These are phyloP conservation scores for Caenorhabditis sp. DNA, from an alignment of 2,888 invertebrate species.

Conservation along the genomic window DNA sequence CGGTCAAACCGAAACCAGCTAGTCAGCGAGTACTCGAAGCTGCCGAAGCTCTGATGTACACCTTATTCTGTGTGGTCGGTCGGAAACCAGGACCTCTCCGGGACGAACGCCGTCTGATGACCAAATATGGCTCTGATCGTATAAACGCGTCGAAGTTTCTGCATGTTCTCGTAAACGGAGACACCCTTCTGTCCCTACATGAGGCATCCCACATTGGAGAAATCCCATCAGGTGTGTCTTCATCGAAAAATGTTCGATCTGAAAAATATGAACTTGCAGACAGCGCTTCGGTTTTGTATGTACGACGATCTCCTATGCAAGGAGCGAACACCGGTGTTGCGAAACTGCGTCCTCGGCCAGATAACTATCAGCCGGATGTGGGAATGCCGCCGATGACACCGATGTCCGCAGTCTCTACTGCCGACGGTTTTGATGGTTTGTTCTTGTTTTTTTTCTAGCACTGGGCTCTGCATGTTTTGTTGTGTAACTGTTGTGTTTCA, in stretches of 20 bases:
- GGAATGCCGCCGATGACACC: constrained; percentile 59
- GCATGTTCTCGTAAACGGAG: constrained; percentile 80
- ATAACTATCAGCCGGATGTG: constrained; percentile 24
- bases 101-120: constrained; percentile 74
- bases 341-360: constrained; percentile 47
- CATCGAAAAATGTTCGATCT: not conserved
- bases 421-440: constrained; percentile 49
- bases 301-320: constrained; percentile 73
- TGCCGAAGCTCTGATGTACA: constrained; percentile 93
- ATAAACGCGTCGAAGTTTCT: constrained; percentile 72
- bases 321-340: constrained; percentile 70
- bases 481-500: constrained; percentile 4
- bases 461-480: not conserved
- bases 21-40: constrained; percentile 98
- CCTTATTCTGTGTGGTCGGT: constrained; percentile 75
- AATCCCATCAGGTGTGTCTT: constrained; percentile 64
- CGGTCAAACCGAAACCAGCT: constrained; percentile 86
- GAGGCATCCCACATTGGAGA: constrained; percentile 77
- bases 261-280: constrained; percentile 24
- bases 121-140: constrained; percentile 74
- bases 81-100: constrained; percentile 59
- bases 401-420: constrained; percentile 52
- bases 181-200: constrained; percentile 78
- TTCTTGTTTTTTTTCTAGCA: not conserved
- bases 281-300: constrained; percentile 63